Base-by-base conservation (phyloP, 2,113 vertebrate species). In the Tricholaema leucomelas region DNA sequence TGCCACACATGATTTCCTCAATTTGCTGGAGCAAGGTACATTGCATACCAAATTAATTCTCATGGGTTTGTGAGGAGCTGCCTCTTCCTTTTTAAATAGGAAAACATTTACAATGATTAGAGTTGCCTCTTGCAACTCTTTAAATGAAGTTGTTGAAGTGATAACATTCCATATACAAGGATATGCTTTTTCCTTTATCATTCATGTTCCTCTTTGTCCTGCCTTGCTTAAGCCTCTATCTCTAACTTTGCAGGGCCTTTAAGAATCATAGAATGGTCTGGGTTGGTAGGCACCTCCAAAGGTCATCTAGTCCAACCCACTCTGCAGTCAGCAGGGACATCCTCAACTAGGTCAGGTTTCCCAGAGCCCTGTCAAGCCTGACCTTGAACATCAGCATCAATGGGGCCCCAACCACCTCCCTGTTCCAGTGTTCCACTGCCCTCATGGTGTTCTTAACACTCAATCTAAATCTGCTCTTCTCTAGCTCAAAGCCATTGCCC, bases 1-100 rank as follows among this genome's bases (percentile, higher is more conserved):
- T 81, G 63, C 23, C 50, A 91, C 77, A 91, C 50, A 50, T 67
- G n/a, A 58, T 78, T 88, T 94, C 83, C 54, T 91, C 88, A 90
- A 96, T 91, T 81, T 84, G 24, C 74, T 86, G 77, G 66, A 84
- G 52, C 64, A 70, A 44, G 40, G 88, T 59, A 64, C 52, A 48
- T 70, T 73, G 65, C 74, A 55, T 72, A 27, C 17, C 25, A 59
- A 87, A 85, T 77, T 71, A 75, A 93, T 81, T 90, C 64, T 66
- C 84, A 79, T 24, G 36, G 28, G 15, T 73, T 79, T 70, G 23
- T 56, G 16, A 79, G 78, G 50, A 55, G 35, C 8, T 27, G 36
- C 52, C 60, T 2, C 3, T 33, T 59, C 28, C 85, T 82, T 67
- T 67, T 65, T 15, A 18, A 36, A 76, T 9, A 59, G 54, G n/a